Evolutionary conservation across 2,113 vertebrate species (phyloP).

Genomic region (Agapornis roseicollis): DNA sequence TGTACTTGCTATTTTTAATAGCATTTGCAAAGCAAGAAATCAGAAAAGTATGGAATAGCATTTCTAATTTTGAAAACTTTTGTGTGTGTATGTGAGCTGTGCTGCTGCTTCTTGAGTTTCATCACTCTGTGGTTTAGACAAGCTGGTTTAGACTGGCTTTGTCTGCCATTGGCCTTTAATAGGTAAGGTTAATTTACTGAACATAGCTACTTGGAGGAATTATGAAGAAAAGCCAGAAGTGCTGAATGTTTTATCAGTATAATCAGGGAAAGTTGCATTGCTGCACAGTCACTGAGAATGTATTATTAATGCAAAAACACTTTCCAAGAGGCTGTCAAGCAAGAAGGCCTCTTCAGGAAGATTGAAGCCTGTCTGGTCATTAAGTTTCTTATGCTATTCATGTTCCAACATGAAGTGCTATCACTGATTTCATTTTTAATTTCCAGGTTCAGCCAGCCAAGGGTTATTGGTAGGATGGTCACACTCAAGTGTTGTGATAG

Average conservation of each 20-base stretch:
- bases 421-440: not conserved
- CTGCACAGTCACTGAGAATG: conserved; percentile 11
- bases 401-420: not conserved
- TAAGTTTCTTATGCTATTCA: not conserved
- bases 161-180: not conserved
- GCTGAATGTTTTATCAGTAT: conserved; percentile 7
- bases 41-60: not conserved
- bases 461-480: not conserved
- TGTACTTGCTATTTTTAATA: conserved; percentile 39
- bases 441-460: not conserved
- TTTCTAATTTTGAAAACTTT: not conserved
- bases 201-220: not conserved
- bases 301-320: conserved; percentile 57
- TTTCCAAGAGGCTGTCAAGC: not conserved
- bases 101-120: not conserved
- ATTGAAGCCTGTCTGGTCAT: not conserved
- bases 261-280: conserved; percentile 6
- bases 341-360: not conserved
- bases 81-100: not conserved
- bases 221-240: not conserved
- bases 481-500: not conserved
- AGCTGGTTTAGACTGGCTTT: conserved; percentile 22
- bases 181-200: conserved; percentile 23
- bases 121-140: not conserved
- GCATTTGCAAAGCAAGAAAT: conserved; percentile 2